Percentiles rank a stretch among this genome's conserved stretches.
These are phyloP conservation scores for Tetranychus piercei DNA, from an alignment of 2,888 invertebrate species.

Conservation along the genomic window DNA sequence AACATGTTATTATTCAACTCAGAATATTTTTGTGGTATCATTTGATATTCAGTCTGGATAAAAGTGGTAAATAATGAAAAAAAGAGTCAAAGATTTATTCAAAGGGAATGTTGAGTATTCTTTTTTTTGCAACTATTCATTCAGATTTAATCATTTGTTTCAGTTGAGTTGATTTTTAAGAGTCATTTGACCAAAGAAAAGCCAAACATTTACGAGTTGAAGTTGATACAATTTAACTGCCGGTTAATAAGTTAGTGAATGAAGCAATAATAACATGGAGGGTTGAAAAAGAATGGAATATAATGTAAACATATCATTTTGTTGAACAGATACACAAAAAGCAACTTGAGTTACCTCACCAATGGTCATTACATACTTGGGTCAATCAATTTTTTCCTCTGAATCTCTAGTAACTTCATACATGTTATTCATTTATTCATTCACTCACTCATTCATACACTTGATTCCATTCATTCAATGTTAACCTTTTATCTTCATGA, in stretches of 20 bases:
- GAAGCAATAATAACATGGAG: not conserved
- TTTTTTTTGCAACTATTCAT: not conserved
- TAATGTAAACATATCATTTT: not conserved
- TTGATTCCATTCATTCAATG: not conserved
- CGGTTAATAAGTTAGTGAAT: not conserved
- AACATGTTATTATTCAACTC: too few relatives aligned
- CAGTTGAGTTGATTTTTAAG: not conserved
- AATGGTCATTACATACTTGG: not conserved
- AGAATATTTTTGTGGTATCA: too few relatives aligned
- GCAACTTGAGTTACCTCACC: not conserved
- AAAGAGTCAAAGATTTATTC: too few relatives aligned
- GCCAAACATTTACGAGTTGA: not conserved
- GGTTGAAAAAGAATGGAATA: not conserved
- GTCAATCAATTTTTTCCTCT: not conserved
- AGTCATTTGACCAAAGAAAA: not conserved
- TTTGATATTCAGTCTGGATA: too few relatives aligned
- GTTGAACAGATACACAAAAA: not conserved
- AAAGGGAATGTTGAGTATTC: too few relatives aligned
- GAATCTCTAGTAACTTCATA: not conserved
- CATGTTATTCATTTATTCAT: not conserved
- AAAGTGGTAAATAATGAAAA: too few relatives aligned
- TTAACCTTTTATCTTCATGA: too few relatives aligned
- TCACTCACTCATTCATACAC: not conserved
- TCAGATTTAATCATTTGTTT: not conserved
- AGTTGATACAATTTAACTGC: not conserved